Evolutionary conservation across 2,113 vertebrate genomes (phyloP).

Genomic region (Isichthys henryi): DNA sequence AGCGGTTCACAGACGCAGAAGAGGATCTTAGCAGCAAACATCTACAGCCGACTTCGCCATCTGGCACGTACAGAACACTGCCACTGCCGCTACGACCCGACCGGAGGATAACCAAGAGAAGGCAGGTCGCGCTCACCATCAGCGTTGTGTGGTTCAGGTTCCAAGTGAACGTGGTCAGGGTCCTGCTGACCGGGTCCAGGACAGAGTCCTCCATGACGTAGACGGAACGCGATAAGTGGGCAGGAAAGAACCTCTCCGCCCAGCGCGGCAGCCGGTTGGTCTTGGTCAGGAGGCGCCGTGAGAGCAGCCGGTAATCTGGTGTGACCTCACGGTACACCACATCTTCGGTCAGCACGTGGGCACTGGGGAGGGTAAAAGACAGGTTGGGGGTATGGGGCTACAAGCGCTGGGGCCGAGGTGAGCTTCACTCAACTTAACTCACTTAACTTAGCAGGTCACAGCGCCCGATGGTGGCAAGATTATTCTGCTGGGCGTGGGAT

Average conservation of each 20-base stretch:
- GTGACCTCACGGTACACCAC: constrained; percentile 66
- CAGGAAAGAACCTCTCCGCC: constrained; percentile 61
- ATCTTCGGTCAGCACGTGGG: constrained; percentile 70
- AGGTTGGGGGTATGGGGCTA: background rate
- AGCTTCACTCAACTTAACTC: too few species aligned
- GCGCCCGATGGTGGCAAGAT: background rate
- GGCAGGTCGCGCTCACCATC: constrained; percentile 40
- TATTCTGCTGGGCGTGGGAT: background rate
- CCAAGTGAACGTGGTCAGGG: constrained; percentile 62
- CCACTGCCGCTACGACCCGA: background rate
- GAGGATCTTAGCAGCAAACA: background rate
- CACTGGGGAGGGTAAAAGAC: constrained; percentile 37
- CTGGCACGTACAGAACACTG: background rate
- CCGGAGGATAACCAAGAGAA: background rate
- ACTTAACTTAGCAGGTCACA: background rate
- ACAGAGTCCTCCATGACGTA: constrained; percentile 69
- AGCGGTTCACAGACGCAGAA: background rate
- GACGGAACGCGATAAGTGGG: constrained; percentile 57
- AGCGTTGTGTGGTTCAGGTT: constrained; percentile 59
- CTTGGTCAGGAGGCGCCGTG: constrained; percentile 67
- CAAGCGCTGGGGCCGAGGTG: background rate
- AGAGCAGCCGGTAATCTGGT: constrained; percentile 52
- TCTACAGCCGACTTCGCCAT: background rate
- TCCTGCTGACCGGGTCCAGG: constrained; percentile 54
- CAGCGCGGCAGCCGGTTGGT: constrained; percentile 71